phyloP scores from a whole-genome alignment of 2,113 vertebrate genomes.

The Agapornis roseicollis region DNA sequence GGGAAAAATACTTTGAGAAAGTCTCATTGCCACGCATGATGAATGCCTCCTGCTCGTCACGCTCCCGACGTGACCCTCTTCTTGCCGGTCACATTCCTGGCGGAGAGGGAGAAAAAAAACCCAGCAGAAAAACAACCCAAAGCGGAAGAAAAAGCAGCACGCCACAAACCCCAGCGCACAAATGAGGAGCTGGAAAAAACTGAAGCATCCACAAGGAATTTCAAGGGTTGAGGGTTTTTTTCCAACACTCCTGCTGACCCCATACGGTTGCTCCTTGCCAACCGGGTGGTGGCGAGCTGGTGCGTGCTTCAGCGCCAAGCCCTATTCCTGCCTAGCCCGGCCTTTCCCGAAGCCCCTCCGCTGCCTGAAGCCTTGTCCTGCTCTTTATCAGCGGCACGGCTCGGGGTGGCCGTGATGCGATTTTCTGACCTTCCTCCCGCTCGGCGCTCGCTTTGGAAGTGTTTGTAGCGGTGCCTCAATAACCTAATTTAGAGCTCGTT shows the following conservation, averaged over 20 bases:
- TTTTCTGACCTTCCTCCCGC: background rate
- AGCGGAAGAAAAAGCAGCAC: background rate
- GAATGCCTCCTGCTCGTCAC: background rate
- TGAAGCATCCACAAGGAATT: background rate
- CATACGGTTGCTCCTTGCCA: background rate
- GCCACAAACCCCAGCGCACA: background rate
- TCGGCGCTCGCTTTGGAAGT: background rate
- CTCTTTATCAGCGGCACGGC: background rate
- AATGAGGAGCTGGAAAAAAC: slow-evolving; percentile 39
- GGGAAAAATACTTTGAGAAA: background rate
- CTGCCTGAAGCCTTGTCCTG: background rate
- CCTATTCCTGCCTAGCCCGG: background rate
- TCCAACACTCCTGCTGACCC: background rate
- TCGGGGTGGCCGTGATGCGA: background rate
- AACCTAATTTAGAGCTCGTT: background rate
- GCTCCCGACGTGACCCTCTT: background rate
- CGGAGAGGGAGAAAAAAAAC: background rate
- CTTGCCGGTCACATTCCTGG: background rate
- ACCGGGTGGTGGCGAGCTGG: background rate
- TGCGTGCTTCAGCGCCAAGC: rapidly evolving
- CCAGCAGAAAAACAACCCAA: background rate
- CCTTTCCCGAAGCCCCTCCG: background rate
- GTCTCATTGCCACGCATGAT: background rate
- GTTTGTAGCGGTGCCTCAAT: background rate
- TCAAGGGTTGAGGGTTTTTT: background rate